Percentiles rank a stretch among this genome's conserved stretches.
phyloP scores from a whole-genome alignment of 2,797 vertebrate genomes.

The Chelmon rostratus region DNA sequence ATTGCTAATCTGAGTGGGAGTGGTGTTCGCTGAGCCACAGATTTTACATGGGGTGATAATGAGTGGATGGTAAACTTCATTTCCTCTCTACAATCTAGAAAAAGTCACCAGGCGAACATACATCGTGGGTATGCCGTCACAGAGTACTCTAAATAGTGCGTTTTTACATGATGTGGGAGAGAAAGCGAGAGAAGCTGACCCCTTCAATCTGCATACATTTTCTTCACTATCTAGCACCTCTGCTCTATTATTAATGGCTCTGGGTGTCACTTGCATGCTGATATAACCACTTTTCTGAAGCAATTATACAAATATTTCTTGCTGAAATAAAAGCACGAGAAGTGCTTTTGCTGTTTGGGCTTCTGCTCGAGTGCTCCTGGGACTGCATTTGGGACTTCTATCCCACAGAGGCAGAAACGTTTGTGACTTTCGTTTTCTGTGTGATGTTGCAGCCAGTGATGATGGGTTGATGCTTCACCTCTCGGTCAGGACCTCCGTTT shows the following conservation, averaged over 20 bases:
- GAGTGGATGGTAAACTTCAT: neutral
- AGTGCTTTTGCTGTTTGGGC: too few relatives aligned
- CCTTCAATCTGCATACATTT: conserved; percentile 26
- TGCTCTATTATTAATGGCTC: neutral
- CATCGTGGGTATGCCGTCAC: neutral
- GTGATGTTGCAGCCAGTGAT: neutral
- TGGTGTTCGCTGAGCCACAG: neutral
- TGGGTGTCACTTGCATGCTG: neutral
- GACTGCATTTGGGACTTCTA: neutral
- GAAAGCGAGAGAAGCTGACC: neutral
- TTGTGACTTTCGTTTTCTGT: neutral
- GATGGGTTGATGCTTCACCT: neutral
- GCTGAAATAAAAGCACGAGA: neutral
- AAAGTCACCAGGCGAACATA: neutral
- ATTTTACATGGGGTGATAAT: neutral
- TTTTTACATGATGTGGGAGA: neutral
- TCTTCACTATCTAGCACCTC: conserved; percentile 1
- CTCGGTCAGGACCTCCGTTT: conserved; percentile 3
- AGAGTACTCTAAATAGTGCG: neutral
- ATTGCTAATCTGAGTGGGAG: neutral
- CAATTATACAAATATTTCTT: neutral
- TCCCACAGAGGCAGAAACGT: neutral
- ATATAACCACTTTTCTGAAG: neutral
- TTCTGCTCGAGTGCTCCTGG: neutral
- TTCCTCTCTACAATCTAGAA: neutral